Conservation (phyloP, 1,140 invertebrate genomes). For the Pogonomyrmex barbatus region DNA sequence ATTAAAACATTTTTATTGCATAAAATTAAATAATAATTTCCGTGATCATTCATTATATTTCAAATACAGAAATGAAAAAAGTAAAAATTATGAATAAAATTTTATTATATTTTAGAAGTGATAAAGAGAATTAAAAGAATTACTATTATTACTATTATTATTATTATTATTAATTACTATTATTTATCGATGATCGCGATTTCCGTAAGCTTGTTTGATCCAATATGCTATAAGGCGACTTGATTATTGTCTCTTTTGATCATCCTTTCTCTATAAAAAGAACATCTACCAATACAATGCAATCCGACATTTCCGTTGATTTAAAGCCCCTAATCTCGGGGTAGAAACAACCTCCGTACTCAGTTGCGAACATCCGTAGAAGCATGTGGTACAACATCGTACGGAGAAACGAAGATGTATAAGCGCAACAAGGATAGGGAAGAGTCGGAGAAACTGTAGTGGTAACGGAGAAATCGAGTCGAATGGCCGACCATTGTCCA, state of each 20-base stretch:
- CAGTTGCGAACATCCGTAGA: constrained; percentile 14
- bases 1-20: neutral
- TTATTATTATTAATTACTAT: too few relatives aligned
- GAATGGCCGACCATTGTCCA: constrained; percentile 58
- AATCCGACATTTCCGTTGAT: constrained; percentile 66
- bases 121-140: constrained; percentile 5
- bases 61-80: constrained; percentile 3
- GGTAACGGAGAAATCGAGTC: constrained; percentile 34
- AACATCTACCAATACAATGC: constrained; percentile 18
- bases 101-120: neutral
- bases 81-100: neutral
- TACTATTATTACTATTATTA: too few relatives aligned
- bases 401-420: neutral
- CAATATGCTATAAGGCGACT: constrained; percentile 66
- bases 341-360: constrained; percentile 41
- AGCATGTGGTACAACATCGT: constrained; percentile 27
- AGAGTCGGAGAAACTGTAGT: neutral
- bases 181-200: constrained; percentile 34
- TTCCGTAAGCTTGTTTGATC: constrained; percentile 65
- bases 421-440: neutral
- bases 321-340: constrained; percentile 73
- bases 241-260: constrained; percentile 65
- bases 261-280: neutral
- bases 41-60: neutral
- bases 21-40: constrained; percentile 18